A percentile compares a stretch with the other conserved stretches of the same genome.
Evolutionary conservation across 2,888 invertebrate species (phyloP).

Genomic region (Lydus trimaculatus): DNA sequence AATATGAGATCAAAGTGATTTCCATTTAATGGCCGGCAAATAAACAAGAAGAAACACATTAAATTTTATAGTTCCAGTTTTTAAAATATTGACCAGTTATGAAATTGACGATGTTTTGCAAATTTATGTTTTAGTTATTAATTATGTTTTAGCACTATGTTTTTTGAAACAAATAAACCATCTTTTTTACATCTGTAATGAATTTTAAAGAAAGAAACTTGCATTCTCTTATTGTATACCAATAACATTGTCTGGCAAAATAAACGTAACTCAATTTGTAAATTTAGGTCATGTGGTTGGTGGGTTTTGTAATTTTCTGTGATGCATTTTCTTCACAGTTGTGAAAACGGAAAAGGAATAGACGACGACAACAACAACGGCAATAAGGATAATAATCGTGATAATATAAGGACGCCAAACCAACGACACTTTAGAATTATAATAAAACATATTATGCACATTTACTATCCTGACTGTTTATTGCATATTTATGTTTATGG

Average conservation of each 20-base stretch:
- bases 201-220: not conserved
- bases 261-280: conserved; percentile 13
- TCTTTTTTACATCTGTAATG: not conserved
- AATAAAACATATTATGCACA: conserved; percentile 39
- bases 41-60: conserved; percentile 1
- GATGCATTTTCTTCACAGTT: conserved; percentile 37
- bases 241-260: not conserved
- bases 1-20: conserved; percentile 6
- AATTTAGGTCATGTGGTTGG: conserved; percentile 34
- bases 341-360: not conserved
- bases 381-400: not conserved
- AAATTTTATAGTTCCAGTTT: conserved; percentile 3
- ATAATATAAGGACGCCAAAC: conserved; percentile 15
- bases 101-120: not conserved
- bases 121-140: not conserved
- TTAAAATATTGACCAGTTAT: not conserved
- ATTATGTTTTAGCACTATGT: not conserved
- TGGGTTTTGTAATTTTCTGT: conserved; percentile 31
- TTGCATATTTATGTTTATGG: conserved; percentile 49
- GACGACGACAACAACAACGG: not conserved
- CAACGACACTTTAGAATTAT: conserved; percentile 46
- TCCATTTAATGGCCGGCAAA: not conserved
- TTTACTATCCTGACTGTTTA: conserved; percentile 51
- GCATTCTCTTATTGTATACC: not conserved
- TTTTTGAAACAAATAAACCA: not conserved